Evolutionary conservation across 2,113 vertebrate genomes (phyloP), one percentile per base, ranked within the genome.

Genomic region (Tiliqua scincoides): DNA sequence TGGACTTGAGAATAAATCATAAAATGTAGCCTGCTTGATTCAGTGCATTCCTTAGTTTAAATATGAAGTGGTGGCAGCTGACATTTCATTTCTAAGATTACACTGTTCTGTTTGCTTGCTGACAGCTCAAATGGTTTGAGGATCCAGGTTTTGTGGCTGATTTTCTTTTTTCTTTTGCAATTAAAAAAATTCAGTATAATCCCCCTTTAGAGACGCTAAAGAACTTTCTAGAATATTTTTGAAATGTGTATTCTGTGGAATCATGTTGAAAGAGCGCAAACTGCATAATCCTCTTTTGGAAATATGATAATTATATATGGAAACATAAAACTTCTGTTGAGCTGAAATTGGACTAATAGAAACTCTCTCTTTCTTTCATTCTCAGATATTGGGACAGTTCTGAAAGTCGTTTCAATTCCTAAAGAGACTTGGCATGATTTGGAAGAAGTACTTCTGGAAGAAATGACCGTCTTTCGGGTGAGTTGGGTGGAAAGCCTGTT

Each of bases 381-480:
- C 54, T 87, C 88, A 99, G 99, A 99, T 93, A 95, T 97, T 90
- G 99, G 99, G 88, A 99, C 98, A 0, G 97, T 99, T 94, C 96
- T 99, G 89, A 99, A 99, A 95, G 98, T 99, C 83, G 99, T 99
- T 89, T 98, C 98, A 61, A 97, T 99, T 95, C 99, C 99, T 71
- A 97, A 98, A 95, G 98, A 98, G 89, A 99, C 98, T 72, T 99
- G 99, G 99, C 97, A 99, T 85, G 99, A 99, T 88, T 96, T 99
- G 94, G 99, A 99, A 92, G 99, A 99, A 96, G 99, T 99, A 83
- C 96, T 99, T 72, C 92, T 99, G 92, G 99, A 99, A 95, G 99
- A 99, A 97, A 98, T 99, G 97, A 97, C 98, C 83, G 98, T 99
- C 73, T 99, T 99, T 94, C 97, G 96, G 96, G 99, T 99, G 97